Percentiles rank a stretch among this genome's conserved stretches.
Conservation (phyloP, 1,140 invertebrate species). For the Diorhabda sublineata region DNA sequence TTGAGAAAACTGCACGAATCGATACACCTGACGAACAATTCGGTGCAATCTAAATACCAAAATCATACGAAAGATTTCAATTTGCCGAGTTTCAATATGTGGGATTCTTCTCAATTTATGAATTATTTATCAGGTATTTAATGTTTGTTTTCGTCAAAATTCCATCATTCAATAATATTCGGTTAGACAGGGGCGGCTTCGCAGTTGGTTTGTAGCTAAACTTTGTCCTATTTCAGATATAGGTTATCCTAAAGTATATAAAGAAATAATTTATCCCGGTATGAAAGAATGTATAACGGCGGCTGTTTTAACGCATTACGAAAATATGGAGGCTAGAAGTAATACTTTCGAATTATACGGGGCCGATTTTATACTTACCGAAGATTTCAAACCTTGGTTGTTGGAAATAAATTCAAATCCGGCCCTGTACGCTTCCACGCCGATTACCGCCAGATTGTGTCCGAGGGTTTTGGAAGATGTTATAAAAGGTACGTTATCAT, state of each 20-base stretch:
- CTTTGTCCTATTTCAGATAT: conserved; percentile 29
- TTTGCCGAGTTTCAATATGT: conserved; percentile 79
- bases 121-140: conserved; percentile 47
- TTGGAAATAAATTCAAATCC: conserved; percentile 93
- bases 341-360: conserved; percentile 89
- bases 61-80: conserved; percentile 59
- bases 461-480: conserved; percentile 77
- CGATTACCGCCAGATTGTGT: conserved; percentile 78
- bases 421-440: conserved; percentile 76
- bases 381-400: conserved; percentile 82
- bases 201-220: no score
- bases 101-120: conserved; percentile 75
- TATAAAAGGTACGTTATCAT: conserved; percentile 69
- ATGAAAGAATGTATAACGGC: conserved; percentile 81
- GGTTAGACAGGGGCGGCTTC: no score
- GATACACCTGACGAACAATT: conserved; percentile 89
- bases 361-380: conserved; percentile 85
- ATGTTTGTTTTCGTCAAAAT: no score
- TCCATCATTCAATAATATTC: no score
- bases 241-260: conserved; percentile 46
- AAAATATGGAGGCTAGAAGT: conserved; percentile 66
- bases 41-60: conserved; percentile 80
- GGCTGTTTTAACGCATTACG: conserved; percentile 73
- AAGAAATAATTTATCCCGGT: conserved; percentile 78
- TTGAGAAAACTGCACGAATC: conserved; percentile 81